A percentile compares a stretch with the other conserved stretches of the same genome.
phyloP scores from a whole-genome alignment of 1,140 invertebrate genomes.

The Sarcophaga peregrina region DNA sequence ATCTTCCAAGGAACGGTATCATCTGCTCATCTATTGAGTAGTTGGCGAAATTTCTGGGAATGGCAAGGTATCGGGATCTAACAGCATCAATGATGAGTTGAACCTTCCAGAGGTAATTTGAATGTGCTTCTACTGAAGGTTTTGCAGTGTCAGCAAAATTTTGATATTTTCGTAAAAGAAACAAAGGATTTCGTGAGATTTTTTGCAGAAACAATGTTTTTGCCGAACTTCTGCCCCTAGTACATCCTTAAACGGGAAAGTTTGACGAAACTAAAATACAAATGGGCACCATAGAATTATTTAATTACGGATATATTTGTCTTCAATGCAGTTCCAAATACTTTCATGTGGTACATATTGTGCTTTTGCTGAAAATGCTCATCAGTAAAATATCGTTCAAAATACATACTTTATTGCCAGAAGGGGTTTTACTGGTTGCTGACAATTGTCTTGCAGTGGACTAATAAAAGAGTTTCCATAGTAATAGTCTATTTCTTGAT shows the following conservation, averaged over 20 bases:
- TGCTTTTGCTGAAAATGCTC: slow-evolving; percentile 28
- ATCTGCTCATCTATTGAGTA: no score
- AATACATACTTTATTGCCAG: slow-evolving; percentile 11
- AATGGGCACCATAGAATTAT: neutral
- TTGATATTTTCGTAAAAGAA: no score
- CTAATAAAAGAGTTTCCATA: no score
- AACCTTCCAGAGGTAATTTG: no score
- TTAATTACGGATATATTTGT: neutral
- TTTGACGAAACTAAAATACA: slow-evolving; percentile 25
- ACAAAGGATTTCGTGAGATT: slow-evolving; percentile 1
- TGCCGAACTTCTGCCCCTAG: slow-evolving; percentile 21
- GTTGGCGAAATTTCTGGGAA: no score
- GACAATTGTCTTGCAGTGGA: neutral
- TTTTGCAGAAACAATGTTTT: slow-evolving; percentile 28
- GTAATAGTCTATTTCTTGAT: no score
- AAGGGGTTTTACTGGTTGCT: neutral
- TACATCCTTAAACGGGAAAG: slow-evolving; percentile 25
- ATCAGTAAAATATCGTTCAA: slow-evolving; percentile 23
- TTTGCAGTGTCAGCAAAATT: no score
- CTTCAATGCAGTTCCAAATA: neutral
- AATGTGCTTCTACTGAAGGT: no score
- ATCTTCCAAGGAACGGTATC: no score
- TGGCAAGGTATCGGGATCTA: no score
- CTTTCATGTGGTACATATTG: neutral
- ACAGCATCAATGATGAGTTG: no score